A percentile compares a stretch with the other conserved stretches of the same genome.
Conservation (phyloP, 2,797 vertebrate genomes). For the Dendrocincla tyrannina region DNA sequence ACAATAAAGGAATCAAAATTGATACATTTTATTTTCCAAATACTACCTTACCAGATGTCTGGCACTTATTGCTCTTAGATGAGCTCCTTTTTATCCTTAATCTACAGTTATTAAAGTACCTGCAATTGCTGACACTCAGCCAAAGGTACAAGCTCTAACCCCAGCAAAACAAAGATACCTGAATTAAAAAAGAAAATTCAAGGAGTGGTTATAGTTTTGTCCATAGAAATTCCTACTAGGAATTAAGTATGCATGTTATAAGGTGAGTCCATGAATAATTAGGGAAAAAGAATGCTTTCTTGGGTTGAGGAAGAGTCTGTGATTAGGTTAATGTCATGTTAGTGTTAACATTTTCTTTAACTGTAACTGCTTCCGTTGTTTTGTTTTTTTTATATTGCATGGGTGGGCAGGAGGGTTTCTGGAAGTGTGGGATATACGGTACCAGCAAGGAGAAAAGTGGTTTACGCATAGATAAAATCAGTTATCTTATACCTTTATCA, state of each 20-base stretch:
- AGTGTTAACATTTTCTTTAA: background rate
- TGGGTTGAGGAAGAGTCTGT: background rate
- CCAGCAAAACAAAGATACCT: background rate
- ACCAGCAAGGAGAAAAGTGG: background rate
- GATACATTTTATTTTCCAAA: background rate
- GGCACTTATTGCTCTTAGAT: background rate
- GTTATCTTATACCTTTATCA: background rate
- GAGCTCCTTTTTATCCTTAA: background rate
- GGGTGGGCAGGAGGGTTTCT: background rate
- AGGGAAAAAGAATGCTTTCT: background rate
- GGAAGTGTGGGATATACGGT: background rate
- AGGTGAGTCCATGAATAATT: background rate
- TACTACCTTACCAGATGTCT: background rate
- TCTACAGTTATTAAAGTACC: background rate
- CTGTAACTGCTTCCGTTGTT: background rate
- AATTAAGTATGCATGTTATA: background rate
- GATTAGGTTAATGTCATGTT: background rate
- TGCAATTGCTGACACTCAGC: background rate
- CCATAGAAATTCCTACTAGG: background rate
- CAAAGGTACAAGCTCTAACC: background rate
- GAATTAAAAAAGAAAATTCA: background rate
- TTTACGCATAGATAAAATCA: background rate
- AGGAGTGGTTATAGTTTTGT: background rate
- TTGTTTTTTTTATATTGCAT: background rate
- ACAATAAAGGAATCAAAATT: background rate